Evolutionary conservation across 2,113 vertebrate genomes (phyloP).

Genomic region (Melanerpes formicivorus): DNA sequence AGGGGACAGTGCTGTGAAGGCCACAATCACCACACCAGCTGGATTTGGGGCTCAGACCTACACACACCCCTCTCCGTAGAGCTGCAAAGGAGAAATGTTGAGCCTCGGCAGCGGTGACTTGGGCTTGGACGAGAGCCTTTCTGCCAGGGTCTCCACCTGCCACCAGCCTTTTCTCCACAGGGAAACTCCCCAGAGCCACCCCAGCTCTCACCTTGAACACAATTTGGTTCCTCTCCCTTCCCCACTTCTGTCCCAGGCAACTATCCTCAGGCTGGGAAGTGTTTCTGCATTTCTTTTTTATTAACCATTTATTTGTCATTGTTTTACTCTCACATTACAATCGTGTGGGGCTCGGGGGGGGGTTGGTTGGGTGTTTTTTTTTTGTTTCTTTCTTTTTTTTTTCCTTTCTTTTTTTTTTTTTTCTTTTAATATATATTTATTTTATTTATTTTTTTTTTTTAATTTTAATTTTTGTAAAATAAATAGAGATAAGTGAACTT

Average conservation of each 20-base stretch:
- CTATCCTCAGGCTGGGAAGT: fast-evolving
- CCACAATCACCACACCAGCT: too few relatives aligned
- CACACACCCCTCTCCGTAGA: too few relatives aligned
- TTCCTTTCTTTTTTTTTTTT: neutral
- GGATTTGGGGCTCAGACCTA: too few relatives aligned
- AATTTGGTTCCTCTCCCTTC: fast-evolving
- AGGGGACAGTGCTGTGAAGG: too few relatives aligned
- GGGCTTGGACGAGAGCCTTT: fast-evolving
- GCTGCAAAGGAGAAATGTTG: neutral
- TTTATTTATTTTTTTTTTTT: neutral
- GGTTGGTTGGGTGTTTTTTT: too few relatives aligned
- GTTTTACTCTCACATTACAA: constrained; percentile 64
- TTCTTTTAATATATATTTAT: neutral
- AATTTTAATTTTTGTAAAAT: constrained; percentile 70
- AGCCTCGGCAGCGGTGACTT: fast-evolving
- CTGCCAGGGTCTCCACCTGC: fast-evolving
- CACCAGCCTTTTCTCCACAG: fast-evolving
- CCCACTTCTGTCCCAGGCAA: neutral
- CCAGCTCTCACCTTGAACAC: neutral
- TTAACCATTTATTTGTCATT: constrained; percentile 70
- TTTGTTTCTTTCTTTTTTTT: neutral
- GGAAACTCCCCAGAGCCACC: fast-evolving
- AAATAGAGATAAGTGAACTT: constrained; percentile 76
- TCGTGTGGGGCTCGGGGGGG: neutral
- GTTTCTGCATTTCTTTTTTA: constrained; percentile 65